These are phyloP conservation scores for Acleris laterana DNA, from an alignment of 2,888 invertebrate genomes.

Conservation along the genomic window DNA sequence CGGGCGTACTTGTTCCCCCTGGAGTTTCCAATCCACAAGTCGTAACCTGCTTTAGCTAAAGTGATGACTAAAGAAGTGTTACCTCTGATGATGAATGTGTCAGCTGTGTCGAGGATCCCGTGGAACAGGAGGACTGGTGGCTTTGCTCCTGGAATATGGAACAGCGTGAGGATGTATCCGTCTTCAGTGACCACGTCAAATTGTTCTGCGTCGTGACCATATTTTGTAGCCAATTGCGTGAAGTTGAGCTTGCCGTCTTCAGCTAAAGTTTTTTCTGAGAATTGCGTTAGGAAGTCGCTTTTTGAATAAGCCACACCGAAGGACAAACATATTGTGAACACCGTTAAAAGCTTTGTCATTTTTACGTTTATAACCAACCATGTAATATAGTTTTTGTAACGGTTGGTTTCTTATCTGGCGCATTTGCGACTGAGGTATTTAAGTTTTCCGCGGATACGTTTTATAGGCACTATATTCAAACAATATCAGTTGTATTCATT, in stretches of 20 bases:
- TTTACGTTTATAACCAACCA: no score
- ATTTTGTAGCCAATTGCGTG: slow-evolving; percentile 16
- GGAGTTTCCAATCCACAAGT: slow-evolving; percentile 71
- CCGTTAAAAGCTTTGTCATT: no score
- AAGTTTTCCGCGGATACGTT: no score
- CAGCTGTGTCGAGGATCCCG: slow-evolving; percentile 61
- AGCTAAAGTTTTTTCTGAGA: background rate
- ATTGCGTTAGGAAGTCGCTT: no score
- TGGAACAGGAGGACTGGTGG: slow-evolving; percentile 64
- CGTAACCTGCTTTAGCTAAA: slow-evolving; percentile 82
- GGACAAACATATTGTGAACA: no score
- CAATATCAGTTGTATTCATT: no score
- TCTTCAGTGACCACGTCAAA: slow-evolving; percentile 44
- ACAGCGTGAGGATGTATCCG: slow-evolving; percentile 47
- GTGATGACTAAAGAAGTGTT: slow-evolving; percentile 57
- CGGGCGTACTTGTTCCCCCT: slow-evolving; percentile 87
- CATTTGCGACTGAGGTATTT: no score
- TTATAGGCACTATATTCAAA: no score
- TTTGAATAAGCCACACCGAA: no score
- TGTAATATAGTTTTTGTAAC: no score
- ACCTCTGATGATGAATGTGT: slow-evolving; percentile 63
- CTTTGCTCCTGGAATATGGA: slow-evolving; percentile 46
- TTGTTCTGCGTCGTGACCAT: slow-evolving; percentile 19
- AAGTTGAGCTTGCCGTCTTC: slow-evolving; percentile 19
- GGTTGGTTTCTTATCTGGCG: no score